A percentile compares a stretch with the other conserved stretches of the same genome.
Conservation (phyloP, 1,140 invertebrate species). For the Ptiloglossa arizonensis region DNA sequence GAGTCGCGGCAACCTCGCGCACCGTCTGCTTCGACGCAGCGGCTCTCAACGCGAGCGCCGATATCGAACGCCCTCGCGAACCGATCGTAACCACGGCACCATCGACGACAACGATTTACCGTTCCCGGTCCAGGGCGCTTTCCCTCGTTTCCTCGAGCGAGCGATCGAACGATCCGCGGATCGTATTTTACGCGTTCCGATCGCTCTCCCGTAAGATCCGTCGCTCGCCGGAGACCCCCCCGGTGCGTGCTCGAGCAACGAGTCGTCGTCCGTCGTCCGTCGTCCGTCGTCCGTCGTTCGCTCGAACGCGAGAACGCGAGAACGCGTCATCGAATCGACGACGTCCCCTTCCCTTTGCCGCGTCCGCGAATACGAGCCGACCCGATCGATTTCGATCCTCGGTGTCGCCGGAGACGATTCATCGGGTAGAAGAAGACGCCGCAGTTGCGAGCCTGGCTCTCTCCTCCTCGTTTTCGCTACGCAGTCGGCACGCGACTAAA, state of each 20-base stretch:
- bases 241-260: too few relatives aligned
- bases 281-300: neutral
- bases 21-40: constrained; percentile 80
- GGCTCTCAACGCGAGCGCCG: constrained; percentile 72
- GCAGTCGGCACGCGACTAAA: constrained; percentile 44
- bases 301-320: neutral
- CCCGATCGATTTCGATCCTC: too few relatives aligned
- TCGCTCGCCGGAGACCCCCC: constrained; percentile 33
- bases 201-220: constrained; percentile 24
- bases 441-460: too few relatives aligned
- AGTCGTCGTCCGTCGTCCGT: too few relatives aligned
- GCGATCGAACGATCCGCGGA: constrained; percentile 15
- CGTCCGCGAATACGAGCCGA: too few relatives aligned
- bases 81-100: too few relatives aligned
- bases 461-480: constrained; percentile 44
- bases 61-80: neutral
- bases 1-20: constrained; percentile 76
- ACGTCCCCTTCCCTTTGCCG: too few relatives aligned
- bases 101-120: too few relatives aligned
- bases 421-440: neutral
- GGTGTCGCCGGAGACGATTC: too few relatives aligned
- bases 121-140: neutral
- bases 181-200: constrained; percentile 32
- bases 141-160: neutral
- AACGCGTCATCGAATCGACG: too few relatives aligned